phyloP scores from a whole-genome alignment of 2,888 invertebrate species.

The Drosophila greeni region DNA sequence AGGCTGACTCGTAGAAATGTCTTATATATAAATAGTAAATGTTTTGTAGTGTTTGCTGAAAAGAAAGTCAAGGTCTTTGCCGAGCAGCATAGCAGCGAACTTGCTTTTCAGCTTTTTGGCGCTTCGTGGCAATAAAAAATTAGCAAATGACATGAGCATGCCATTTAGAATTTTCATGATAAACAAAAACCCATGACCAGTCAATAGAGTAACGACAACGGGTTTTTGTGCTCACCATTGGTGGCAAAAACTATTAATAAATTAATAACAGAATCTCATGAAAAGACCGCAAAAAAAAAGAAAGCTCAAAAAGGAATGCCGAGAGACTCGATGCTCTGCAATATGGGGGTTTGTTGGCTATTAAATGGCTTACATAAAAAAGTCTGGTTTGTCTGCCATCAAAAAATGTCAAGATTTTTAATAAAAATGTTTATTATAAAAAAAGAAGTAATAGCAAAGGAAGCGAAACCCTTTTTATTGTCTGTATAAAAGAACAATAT shows the following conservation, averaged over 20 bases:
- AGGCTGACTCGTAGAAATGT: slow-evolving; percentile 43
- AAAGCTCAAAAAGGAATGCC: slow-evolving; percentile 14
- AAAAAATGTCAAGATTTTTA: not conserved
- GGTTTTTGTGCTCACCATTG: slow-evolving; percentile 42
- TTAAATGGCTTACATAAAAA: not conserved
- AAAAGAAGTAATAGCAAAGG: no score
- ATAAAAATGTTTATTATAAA: not conserved
- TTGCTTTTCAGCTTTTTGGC: slow-evolving; percentile 29
- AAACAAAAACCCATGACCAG: slow-evolving; percentile 53
- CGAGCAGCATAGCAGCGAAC: slow-evolving; percentile 46
- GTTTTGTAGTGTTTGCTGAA: slow-evolving; percentile 33
- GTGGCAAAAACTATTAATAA: slow-evolving; percentile 60
- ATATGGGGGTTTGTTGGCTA: not conserved
- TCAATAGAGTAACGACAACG: slow-evolving; percentile 41
- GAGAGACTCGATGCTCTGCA: slow-evolving; percentile 10
- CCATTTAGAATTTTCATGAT: slow-evolving; percentile 68
- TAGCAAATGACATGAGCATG: slow-evolving; percentile 56
- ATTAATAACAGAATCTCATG: slow-evolving; percentile 46
- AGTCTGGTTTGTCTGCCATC: no score
- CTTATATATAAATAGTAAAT: slow-evolving; percentile 15
- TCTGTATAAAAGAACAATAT: no score
- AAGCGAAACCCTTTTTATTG: no score
- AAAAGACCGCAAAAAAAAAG: slow-evolving; percentile 26
- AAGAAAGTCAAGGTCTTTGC: slow-evolving; percentile 71
- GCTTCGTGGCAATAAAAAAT: slow-evolving; percentile 45